Evolutionary conservation across 2,113 vertebrate genomes (phyloP).

Genomic region (Erpornis zantholeuca): DNA sequence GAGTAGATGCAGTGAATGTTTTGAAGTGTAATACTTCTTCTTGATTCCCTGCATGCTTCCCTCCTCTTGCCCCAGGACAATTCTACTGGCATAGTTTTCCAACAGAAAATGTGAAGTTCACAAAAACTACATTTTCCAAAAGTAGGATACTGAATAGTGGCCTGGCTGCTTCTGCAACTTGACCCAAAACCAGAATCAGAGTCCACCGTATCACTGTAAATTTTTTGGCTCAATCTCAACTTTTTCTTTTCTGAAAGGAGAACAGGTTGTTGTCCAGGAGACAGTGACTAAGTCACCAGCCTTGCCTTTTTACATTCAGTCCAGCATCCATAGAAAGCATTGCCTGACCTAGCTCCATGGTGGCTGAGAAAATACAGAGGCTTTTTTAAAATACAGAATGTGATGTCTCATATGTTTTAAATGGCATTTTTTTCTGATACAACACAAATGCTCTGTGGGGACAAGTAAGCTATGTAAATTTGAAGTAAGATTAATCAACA

Average conservation of each 20-base stretch:
- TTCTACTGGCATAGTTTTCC: background rate
- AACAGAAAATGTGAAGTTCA: background rate
- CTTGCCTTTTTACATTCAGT: background rate
- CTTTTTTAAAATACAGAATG: background rate
- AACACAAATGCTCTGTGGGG: background rate
- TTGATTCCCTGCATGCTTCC: background rate
- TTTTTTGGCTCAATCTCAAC: background rate
- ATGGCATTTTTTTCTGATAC: background rate
- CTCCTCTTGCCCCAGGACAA: background rate
- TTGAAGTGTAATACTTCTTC: background rate
- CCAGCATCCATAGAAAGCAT: background rate
- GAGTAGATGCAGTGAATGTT: background rate
- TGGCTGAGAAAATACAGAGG: background rate
- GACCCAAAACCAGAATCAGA: background rate
- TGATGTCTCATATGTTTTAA: background rate
- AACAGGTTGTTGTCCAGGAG: background rate
- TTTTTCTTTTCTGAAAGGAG: background rate
- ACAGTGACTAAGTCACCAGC: background rate
- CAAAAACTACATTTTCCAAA: background rate
- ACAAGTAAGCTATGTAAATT: background rate
- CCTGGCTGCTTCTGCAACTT: background rate
- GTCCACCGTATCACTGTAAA: background rate
- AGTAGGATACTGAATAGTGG: background rate
- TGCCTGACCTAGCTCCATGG: background rate
- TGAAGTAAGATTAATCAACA: background rate